Conservation (phyloP, 2,888 invertebrate genomes). For the Drosophila prostipennis region DNA sequence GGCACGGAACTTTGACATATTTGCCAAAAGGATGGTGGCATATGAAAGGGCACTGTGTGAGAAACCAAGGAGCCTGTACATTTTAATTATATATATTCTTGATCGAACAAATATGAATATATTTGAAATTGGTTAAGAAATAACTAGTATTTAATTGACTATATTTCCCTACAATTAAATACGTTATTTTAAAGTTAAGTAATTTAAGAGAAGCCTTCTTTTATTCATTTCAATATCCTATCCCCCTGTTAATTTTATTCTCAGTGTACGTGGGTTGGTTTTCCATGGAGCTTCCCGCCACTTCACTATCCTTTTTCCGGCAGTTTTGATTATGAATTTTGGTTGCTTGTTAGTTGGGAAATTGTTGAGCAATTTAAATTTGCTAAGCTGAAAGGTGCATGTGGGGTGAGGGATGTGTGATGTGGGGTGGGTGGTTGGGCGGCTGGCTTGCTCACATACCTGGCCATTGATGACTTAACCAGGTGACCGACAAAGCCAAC, state of each 20-base stretch:
- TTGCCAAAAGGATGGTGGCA: conserved; percentile 50
- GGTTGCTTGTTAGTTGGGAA: conserved; percentile 47
- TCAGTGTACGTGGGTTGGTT: conserved; percentile 4
- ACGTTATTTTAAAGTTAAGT: too few species aligned
- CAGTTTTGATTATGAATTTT: conserved; percentile 38
- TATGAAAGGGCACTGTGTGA: conserved; percentile 11
- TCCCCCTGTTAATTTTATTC: not conserved
- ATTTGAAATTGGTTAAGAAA: too few species aligned
- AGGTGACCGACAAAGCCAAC: conserved; percentile 55
- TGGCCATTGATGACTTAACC: conserved; percentile 52
- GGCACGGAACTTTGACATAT: conserved; percentile 54
- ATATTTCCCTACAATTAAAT: too few species aligned
- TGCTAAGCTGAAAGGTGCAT: conserved; percentile 11
- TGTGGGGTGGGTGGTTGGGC: not conserved
- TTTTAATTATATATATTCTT: too few species aligned
- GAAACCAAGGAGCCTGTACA: too few species aligned
- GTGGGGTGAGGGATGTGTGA: not conserved
- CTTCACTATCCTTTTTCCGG: conserved; percentile 10
- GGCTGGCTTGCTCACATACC: conserved; percentile 7
- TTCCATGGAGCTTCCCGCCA: conserved; percentile 1
- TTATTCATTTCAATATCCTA: not conserved
- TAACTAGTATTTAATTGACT: too few species aligned
- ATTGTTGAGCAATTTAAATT: conserved; percentile 45
- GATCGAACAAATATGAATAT: too few species aligned
- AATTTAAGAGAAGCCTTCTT: too few species aligned